Evolutionary conservation across 1,140 invertebrate genomes (phyloP).

Genomic region (Paraescarpia echinospica): DNA sequence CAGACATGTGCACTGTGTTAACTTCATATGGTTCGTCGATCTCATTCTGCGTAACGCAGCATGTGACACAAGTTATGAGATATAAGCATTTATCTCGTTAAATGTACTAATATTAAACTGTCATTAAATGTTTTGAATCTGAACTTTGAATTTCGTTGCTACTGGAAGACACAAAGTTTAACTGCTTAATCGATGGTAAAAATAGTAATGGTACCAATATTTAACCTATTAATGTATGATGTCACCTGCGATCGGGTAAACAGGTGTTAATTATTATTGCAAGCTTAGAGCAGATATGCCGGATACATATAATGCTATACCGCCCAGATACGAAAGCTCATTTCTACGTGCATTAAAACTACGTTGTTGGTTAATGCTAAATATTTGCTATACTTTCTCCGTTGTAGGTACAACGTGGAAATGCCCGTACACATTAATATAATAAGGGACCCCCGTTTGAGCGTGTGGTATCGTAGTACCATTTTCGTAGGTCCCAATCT

Average conservation of each 20-base stretch:
- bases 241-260: too few species aligned
- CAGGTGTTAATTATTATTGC: too few species aligned
- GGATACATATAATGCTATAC: too few species aligned
- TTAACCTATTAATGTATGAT: too few species aligned
- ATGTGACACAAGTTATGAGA: neutral
- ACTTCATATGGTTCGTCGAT: neutral
- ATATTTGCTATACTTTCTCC: neutral
- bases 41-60: neutral
- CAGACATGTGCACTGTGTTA: neutral
- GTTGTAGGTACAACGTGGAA: neutral
- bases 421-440: neutral
- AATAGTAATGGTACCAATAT: too few species aligned
- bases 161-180: too few species aligned
- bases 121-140: neutral
- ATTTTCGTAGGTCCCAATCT: neutral
- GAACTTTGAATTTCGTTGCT: neutral
- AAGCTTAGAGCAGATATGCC: too few species aligned
- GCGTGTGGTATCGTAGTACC: neutral
- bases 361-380: neutral
- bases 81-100: neutral
- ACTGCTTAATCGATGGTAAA: too few species aligned
- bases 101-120: neutral
- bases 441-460: neutral
- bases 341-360: neutral
- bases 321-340: neutral